A percentile compares a stretch with the other conserved stretches of the same genome.
Evolutionary conservation across 2,888 invertebrate genomes (phyloP).

Genomic region (Morpho achilles): DNA sequence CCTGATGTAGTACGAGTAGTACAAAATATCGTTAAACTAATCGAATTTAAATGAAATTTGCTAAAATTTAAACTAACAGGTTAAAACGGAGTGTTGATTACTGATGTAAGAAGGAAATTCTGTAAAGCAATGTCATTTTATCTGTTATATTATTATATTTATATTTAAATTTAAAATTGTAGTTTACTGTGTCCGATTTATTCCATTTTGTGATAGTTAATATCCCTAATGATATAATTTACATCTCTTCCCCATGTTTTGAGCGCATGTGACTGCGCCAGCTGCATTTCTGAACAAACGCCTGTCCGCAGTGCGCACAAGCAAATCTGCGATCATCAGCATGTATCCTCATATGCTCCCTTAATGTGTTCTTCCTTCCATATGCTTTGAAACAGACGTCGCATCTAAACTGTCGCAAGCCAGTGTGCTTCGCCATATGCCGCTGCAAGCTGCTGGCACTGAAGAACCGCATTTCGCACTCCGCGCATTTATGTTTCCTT

Average conservation of each 20-base stretch:
- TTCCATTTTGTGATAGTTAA: not conserved
- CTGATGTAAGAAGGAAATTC: too few species aligned
- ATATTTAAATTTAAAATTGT: too few species aligned
- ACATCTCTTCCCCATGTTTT: constrained; percentile 36
- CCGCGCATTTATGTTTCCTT: constrained; percentile 53
- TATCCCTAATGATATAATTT: not conserved
- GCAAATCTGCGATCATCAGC: constrained; percentile 40
- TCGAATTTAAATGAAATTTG: too few species aligned
- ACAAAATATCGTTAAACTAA: too few species aligned
- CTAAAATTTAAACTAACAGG: too few species aligned
- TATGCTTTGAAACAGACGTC: constrained; percentile 51
- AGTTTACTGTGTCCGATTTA: not conserved
- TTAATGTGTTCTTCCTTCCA: constrained; percentile 42
- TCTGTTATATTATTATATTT: too few species aligned
- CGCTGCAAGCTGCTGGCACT: constrained; percentile 36
- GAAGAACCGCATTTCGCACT: constrained; percentile 61
- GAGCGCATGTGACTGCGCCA: constrained; percentile 58
- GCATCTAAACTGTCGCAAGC: constrained; percentile 45
- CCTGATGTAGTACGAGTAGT: too few species aligned
- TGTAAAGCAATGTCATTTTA: too few species aligned
- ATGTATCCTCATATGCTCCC: constrained; percentile 51
- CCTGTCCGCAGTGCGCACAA: constrained; percentile 42
- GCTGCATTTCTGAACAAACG: constrained; percentile 50
- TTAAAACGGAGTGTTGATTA: too few species aligned
- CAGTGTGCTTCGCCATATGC: constrained; percentile 53